Evolutionary conservation across 92 coral and sea anemone genomes (phyloP).

Genomic region (Actinostola sp.): DNA sequence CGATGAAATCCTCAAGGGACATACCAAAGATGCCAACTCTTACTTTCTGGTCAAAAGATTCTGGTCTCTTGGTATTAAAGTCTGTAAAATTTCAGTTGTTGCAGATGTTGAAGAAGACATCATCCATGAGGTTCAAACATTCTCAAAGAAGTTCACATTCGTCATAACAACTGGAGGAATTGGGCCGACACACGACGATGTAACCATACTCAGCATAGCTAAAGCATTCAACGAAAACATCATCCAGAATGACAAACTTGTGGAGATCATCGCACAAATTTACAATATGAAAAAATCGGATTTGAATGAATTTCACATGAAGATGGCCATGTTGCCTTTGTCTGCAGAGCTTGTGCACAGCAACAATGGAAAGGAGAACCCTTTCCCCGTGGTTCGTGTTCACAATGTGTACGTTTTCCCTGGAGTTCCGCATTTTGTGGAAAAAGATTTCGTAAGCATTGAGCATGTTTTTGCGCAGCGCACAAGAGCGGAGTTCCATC

Average conservation of each 20-base stretch:
- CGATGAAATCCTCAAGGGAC: slow-evolving; percentile 96
- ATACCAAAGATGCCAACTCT: slow-evolving; percentile 92
- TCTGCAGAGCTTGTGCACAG: slow-evolving; percentile 70
- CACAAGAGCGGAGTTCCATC: slow-evolving; percentile 57
- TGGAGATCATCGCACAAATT: slow-evolving; percentile 42
- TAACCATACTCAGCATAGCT: slow-evolving; percentile 84
- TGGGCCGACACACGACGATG: slow-evolving; percentile 98
- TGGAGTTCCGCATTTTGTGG: slow-evolving; percentile 80
- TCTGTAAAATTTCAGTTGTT: slow-evolving; percentile 81
- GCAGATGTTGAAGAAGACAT: slow-evolving; percentile 84
- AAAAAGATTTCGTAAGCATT: slow-evolving; percentile 58
- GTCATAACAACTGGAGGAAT: slow-evolving; percentile 97
- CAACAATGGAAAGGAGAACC: slow-evolving; percentile 40
- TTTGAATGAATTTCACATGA: slow-evolving; percentile 65
- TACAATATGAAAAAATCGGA: slow-evolving; percentile 51
- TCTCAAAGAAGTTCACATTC: slow-evolving; percentile 72
- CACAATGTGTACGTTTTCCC: slow-evolving; percentile 90
- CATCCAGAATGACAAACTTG: slow-evolving; percentile 69
- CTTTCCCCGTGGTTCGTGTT: slow-evolving; percentile 79
- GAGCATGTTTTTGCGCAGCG: slow-evolving; percentile 54
- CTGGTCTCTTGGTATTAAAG: slow-evolving; percentile 96
- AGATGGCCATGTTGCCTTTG: slow-evolving; percentile 86
- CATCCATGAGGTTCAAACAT: slow-evolving; percentile 68
- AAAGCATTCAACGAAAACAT: slow-evolving; percentile 85
- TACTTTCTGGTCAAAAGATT: slow-evolving; percentile 71